A percentile compares a stretch with the other conserved stretches of the same genome.
phyloP scores from a whole-genome alignment of 2,888 invertebrate genomes.

The Linnaemya tessellans region DNA sequence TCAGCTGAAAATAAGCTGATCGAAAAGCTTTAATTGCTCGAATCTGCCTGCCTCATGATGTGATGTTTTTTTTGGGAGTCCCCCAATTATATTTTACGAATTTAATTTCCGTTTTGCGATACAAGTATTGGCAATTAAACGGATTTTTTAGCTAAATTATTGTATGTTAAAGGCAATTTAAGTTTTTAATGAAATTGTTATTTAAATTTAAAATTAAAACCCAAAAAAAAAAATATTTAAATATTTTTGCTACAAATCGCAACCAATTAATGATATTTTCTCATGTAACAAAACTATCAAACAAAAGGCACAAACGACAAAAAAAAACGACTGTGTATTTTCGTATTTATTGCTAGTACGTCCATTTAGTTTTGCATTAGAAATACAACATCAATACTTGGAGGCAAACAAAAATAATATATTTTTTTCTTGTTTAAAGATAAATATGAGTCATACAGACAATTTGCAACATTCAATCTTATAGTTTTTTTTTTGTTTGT shows the following conservation, averaged over 20 bases:
- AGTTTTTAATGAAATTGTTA: too few relatives aligned
- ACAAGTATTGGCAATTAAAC: too few relatives aligned
- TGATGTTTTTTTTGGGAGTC: too few relatives aligned
- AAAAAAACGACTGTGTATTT: background rate
- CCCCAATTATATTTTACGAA: too few relatives aligned
- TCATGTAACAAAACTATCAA: slow-evolving; percentile 41
- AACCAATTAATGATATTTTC: slow-evolving; percentile 54
- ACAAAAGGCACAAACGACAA: slow-evolving; percentile 9
- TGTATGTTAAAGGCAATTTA: too few relatives aligned
- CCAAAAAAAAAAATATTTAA: background rate
- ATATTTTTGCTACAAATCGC: slow-evolving; percentile 17
- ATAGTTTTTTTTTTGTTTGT: slow-evolving; percentile 3
- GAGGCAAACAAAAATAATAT: background rate
- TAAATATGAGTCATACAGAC: slow-evolving; percentile 50
- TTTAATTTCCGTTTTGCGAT: too few relatives aligned
- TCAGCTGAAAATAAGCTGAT: too few relatives aligned
- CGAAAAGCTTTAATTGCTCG: too few relatives aligned
- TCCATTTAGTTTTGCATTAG: slow-evolving; percentile 52
- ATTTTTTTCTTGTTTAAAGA: slow-evolving; percentile 2
- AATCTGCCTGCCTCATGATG: too few relatives aligned
- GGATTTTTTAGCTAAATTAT: too few relatives aligned
- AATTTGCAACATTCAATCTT: slow-evolving; percentile 57
- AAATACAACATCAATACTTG: slow-evolving; percentile 1
- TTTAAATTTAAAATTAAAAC: background rate
- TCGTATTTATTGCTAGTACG: slow-evolving; percentile 12